Evolutionary conservation across 2,797 vertebrate species (phyloP).

Genomic region (Cheracebus regulus): DNA sequence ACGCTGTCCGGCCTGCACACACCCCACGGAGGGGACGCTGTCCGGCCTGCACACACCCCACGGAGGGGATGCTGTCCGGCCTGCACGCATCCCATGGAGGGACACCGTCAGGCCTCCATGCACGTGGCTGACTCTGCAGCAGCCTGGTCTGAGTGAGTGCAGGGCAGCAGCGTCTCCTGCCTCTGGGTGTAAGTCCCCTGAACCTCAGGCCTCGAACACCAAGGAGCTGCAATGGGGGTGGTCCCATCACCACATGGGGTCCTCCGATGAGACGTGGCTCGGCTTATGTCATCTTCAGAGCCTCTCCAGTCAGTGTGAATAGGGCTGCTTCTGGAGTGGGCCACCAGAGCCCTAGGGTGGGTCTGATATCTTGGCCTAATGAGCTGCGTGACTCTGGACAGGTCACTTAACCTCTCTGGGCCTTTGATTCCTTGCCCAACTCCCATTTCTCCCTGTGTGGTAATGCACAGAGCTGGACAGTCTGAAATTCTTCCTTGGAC

Average conservation of each 20-base stretch:
- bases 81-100: not conserved
- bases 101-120: rapidly evolving
- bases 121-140: too few species aligned
- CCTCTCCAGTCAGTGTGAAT: too few species aligned
- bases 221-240: too few species aligned
- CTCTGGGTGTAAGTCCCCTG: not conserved
- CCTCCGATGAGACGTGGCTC: not conserved
- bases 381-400: not conserved
- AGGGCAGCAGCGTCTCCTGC: not conserved
- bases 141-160: not conserved
- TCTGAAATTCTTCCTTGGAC: not conserved
- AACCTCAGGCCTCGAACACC: not conserved
- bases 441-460: not conserved
- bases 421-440: not conserved
- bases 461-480: not conserved
- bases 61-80: not conserved
- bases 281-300: not conserved
- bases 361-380: not conserved
- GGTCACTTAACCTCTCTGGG: not conserved
- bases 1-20: rapidly evolving
- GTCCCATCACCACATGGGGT: not conserved
- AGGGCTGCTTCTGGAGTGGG: not conserved
- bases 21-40: not conserved
- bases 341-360: not conserved
- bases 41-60: rapidly evolving